Evolutionary conservation across 2,888 invertebrate species (phyloP).

Genomic region (Arctia plantaginis): DNA sequence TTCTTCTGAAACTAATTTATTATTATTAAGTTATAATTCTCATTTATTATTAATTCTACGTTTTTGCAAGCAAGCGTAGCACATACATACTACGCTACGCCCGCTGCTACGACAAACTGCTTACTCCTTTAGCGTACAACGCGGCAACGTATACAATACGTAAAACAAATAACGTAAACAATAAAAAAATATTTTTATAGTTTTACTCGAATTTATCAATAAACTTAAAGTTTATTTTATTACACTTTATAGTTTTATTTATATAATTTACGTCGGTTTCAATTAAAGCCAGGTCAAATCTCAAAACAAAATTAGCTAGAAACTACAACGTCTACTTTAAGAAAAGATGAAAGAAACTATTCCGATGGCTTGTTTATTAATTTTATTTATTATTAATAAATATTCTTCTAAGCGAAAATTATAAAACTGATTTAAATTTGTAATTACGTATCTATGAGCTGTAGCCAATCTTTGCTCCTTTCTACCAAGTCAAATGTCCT

Average conservation of each 20-base stretch:
- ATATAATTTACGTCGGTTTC: neutral
- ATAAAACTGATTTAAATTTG: too few relatives aligned
- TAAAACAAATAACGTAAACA: too few relatives aligned
- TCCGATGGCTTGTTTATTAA: neutral
- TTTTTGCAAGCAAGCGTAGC: slow-evolving; percentile 22
- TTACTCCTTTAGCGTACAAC: neutral
- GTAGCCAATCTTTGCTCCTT: neutral
- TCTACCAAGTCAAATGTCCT: neutral
- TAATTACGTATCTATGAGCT: neutral
- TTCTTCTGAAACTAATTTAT: slow-evolving; percentile 5
- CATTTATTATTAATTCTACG: slow-evolving; percentile 23
- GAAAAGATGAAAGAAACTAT: neutral
- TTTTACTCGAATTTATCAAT: neutral
- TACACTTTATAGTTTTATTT: too few relatives aligned
- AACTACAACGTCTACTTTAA: neutral
- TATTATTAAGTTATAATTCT: neutral
- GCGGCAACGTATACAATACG: too few relatives aligned
- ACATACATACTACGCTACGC: too few relatives aligned
- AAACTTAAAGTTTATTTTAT: too few relatives aligned
- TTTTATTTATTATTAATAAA: too few relatives aligned
- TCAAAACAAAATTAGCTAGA: neutral
- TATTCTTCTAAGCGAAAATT: too few relatives aligned
- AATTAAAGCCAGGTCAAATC: neutral
- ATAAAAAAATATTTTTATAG: neutral
- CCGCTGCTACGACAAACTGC: slow-evolving; percentile 44